These are phyloP conservation scores for Arenicola marina DNA, from an alignment of 2,888 invertebrate genomes.

Conservation along the genomic window DNA sequence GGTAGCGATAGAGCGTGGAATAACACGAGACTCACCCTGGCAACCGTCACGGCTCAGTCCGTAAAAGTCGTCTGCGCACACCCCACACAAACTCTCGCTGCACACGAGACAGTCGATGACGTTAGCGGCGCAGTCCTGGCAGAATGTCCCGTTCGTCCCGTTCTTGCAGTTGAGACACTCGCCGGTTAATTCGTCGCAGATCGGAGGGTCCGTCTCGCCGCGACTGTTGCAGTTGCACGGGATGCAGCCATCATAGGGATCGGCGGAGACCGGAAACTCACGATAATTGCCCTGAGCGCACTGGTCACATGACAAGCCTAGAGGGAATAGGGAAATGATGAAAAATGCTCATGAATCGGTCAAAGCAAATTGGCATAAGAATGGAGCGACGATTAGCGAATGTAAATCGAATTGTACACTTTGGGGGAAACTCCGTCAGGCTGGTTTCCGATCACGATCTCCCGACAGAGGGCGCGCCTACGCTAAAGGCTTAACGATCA, in stretches of 20 bases:
- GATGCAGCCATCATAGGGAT: slow-evolving; percentile 30
- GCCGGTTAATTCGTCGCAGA: slow-evolving; percentile 33
- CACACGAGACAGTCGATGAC: slow-evolving; percentile 4
- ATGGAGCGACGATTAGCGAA: no score
- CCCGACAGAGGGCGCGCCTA: no score
- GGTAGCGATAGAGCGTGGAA: no score
- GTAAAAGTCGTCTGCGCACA: slow-evolving; percentile 35
- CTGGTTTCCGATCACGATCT: no score
- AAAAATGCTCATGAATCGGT: background rate
- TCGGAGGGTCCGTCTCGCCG: slow-evolving; percentile 27
- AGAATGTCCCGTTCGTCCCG: slow-evolving; percentile 38
- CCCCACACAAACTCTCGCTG: slow-evolving; percentile 25
- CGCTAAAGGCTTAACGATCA: no score
- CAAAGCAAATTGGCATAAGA: no score
- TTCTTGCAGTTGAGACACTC: slow-evolving; percentile 43
- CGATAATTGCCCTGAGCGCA: slow-evolving; percentile 35
- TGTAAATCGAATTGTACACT: no score
- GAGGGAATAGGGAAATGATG: background rate
- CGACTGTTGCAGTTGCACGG: slow-evolving; percentile 36
- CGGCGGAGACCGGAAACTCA: background rate
- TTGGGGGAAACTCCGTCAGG: no score
- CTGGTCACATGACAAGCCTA: slow-evolving; percentile 42
- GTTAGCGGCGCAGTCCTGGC: slow-evolving; percentile 36
- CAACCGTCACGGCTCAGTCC: slow-evolving; percentile 38
- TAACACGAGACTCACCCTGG: slow-evolving; percentile 36